Evolutionary conservation across 2,888 invertebrate species (phyloP), one percentile per base, ranked within the genome.

Genomic region (Mellilla xanthometata): DNA sequence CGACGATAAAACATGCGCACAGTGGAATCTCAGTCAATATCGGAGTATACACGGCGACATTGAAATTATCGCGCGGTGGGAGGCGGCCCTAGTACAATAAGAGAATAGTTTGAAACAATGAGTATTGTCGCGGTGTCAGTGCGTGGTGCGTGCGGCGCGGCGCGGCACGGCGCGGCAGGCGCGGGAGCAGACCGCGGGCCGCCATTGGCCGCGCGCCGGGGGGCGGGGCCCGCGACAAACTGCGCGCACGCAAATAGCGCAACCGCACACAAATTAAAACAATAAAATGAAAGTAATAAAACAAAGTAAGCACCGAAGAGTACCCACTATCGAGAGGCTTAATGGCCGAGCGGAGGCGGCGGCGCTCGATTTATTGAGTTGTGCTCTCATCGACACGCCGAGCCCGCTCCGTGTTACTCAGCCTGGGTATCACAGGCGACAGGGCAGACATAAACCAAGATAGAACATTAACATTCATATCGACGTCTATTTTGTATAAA

Each of bases 211-310:
- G 72, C 64, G 68, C 69, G 65, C 62, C 65, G 72, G 74, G 69
- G 79, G 82, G 82, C 82, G 81, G 75, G 80, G 80, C 81, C 56
- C 61, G 75, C 81, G 80, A 80, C 84, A 80, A 81, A 81, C 83
- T 82, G 88, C 88, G 88, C 87, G 76, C 86, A 88, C 88, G 88
- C 88, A 88, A 87, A 86, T 87, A 86, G 84, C 87, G 82, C 86
- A 83, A 81, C 83, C 82, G 81, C 80, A 81, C 87, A 84, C 86
- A 82, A 88, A 89, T 88, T 88, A 89, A 89, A 89, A 88, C 88
- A 88, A 88, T 88, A 87, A 88, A 87, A 87, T 85, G 76, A 84
- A 83, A 81, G 77, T 85, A 85, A 87, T 87, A 87, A 88, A 88
- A 89, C 85, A 84, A 87, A 81, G 76, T 80, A 74, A 81, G 75